phyloP scores from a whole-genome alignment of 2,113 vertebrate species.

The Lethenteron reissneri region DNA sequence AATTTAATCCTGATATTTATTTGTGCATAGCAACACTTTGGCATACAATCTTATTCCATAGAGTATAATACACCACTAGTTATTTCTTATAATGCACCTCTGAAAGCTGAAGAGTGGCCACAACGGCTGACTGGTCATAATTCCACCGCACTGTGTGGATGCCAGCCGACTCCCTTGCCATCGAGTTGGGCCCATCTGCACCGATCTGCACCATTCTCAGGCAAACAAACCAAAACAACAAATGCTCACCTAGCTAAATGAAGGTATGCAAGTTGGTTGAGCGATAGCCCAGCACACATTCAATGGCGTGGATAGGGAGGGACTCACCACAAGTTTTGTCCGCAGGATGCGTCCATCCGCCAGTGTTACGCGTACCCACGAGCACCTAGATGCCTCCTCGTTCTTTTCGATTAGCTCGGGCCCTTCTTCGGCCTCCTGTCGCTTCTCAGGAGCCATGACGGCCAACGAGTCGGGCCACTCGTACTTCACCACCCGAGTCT shows the following conservation, averaged over 20 bases:
- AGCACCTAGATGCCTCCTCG: slow-evolving; percentile 24
- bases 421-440: not conserved
- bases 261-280: too few species aligned
- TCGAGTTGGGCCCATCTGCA: slow-evolving; percentile 71
- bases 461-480: slow-evolving; percentile 40
- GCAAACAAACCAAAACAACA: not conserved
- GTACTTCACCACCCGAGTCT: slow-evolving; percentile 51
- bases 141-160: slow-evolving; percentile 58
- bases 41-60: too few species aligned
- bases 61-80: too few species aligned
- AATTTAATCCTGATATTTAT: too few species aligned
- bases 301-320: not conserved
- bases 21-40: too few species aligned
- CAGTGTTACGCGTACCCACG: slow-evolving; percentile 68
- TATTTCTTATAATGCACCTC: slow-evolving; percentile 28
- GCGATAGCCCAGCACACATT: too few species aligned
- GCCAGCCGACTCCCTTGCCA: slow-evolving; percentile 40
- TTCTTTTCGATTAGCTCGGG: not conserved
- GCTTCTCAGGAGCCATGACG: too few species aligned
- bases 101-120: slow-evolving; percentile 68
- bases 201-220: slow-evolving; percentile 36
- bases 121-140: slow-evolving; percentile 80
- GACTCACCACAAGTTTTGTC: slow-evolving; percentile 67
- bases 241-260: too few species aligned
- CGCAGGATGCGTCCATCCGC: slow-evolving; percentile 55